These are phyloP conservation scores for Pluvialis apricaria DNA, from an alignment of 2,113 vertebrate species.

Conservation along the genomic window DNA sequence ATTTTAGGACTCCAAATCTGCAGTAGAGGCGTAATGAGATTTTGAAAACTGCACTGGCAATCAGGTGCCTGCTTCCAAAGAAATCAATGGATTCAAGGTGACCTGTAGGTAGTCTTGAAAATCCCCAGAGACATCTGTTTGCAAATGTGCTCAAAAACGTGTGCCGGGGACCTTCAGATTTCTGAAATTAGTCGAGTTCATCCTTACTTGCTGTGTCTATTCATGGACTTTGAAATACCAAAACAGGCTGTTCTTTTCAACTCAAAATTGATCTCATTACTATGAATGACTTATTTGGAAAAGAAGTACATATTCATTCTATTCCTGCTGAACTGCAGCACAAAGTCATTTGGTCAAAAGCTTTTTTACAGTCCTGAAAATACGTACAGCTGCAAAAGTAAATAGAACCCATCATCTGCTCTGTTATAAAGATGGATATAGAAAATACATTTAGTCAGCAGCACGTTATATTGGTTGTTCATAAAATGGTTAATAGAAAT, in stretches of 20 bases:
- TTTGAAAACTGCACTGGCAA: not conserved
- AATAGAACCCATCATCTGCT: not conserved
- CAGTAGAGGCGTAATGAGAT: not conserved
- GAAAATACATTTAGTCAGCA: not conserved
- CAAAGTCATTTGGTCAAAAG: not conserved
- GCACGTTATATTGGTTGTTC: not conserved
- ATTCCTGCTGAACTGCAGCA: not conserved
- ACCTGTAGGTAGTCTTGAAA: not conserved
- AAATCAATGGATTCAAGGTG: constrained; percentile 9
- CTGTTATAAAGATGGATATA: not conserved
- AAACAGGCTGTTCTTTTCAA: not conserved
- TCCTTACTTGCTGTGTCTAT: not conserved
- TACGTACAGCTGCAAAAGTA: not conserved
- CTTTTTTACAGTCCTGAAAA: not conserved
- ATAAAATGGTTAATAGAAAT: not conserved
- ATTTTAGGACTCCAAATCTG: not conserved
- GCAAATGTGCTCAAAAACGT: not conserved
- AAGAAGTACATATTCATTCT: not conserved
- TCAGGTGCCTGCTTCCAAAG: not conserved
- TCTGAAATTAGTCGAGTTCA: not conserved
- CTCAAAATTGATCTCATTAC: not conserved
- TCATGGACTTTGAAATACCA: not conserved
- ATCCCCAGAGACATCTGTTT: not conserved
- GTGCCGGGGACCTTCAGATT: not conserved
- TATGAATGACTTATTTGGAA: not conserved